These are phyloP conservation scores for Epirrita christyi DNA, from an alignment of 2,888 invertebrate species.

Conservation along the genomic window DNA sequence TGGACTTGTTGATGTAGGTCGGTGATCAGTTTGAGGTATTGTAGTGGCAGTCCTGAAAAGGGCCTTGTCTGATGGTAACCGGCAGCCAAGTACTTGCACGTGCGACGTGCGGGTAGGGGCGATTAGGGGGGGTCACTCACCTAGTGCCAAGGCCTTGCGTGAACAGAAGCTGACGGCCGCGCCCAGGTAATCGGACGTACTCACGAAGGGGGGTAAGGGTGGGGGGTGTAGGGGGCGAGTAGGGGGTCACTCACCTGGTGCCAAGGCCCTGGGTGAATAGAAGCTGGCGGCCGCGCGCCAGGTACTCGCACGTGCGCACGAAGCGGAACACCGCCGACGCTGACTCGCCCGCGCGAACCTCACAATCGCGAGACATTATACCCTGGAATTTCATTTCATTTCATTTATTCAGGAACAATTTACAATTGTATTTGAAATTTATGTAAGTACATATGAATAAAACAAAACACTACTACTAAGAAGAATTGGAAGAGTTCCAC, in stretches of 20 bases:
- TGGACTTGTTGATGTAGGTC: too few species aligned
- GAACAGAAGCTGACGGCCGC: slow-evolving; percentile 62
- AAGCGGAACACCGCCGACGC: slow-evolving; percentile 96
- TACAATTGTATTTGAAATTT: too few species aligned
- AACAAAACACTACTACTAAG: too few species aligned
- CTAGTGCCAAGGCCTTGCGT: slow-evolving; percentile 88
- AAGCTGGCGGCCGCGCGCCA: slow-evolving; percentile 71
- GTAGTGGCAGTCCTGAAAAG: too few species aligned
- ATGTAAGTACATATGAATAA: too few species aligned
- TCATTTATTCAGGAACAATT: too few species aligned
- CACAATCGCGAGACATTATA: slow-evolving; percentile 86
- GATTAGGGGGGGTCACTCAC: slow-evolving; percentile 40
- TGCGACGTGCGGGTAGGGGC: too few species aligned
- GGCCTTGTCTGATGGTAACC: too few species aligned
- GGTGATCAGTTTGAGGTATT: too few species aligned
- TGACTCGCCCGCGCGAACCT: slow-evolving; percentile 91
- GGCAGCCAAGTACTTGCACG: too few species aligned
- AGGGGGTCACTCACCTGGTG: slow-evolving; percentile 68
- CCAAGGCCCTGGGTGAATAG: slow-evolving; percentile 86
- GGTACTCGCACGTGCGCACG: slow-evolving; percentile 94
- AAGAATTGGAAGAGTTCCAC: too few species aligned
- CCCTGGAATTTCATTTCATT: slow-evolving; percentile 69
- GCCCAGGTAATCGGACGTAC: slow-evolving; percentile 93
- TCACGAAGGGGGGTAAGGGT: background rate
- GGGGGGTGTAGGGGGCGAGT: background rate